Evolutionary conservation across 2,888 invertebrate species (phyloP).

Genomic region (Drosophila birchii): DNA sequence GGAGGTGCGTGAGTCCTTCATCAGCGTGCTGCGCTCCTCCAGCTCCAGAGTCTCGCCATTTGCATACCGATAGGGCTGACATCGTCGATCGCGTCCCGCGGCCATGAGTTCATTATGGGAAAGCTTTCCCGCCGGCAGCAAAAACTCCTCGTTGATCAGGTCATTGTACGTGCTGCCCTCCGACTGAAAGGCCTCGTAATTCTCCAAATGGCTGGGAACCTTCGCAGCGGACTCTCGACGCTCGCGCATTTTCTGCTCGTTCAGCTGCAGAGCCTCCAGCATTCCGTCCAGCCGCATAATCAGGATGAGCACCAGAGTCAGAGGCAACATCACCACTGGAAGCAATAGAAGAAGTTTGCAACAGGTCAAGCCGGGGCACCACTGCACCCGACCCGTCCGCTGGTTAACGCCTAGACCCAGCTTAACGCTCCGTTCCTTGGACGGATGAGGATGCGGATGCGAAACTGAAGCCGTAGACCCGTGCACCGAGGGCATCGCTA

Average conservation of each 20-base stretch:
- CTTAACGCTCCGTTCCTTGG: conserved; percentile 52
- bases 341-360: conserved; percentile 83
- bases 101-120: conserved; percentile 45
- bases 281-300: conserved; percentile 83
- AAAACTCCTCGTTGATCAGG: conserved; percentile 64
- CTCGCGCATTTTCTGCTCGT: conserved; percentile 55
- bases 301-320: conserved; percentile 81
- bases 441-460: neutral
- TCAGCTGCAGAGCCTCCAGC: conserved; percentile 78
- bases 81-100: conserved; percentile 72
- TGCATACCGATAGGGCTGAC: conserved; percentile 79
- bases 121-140: conserved; percentile 51
- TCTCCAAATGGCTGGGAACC: conserved; percentile 50
- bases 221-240: conserved; percentile 29
- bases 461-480: conserved; percentile 14
- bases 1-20: conserved; percentile 88
- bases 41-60: conserved; percentile 83
- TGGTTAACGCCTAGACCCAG: conserved; percentile 82
- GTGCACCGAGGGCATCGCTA: conserved; percentile 73
- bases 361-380: conserved; percentile 84
- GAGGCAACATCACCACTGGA: conserved; percentile 84
- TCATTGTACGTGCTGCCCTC: conserved; percentile 61
- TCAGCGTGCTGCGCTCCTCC: conserved; percentile 87
- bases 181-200: conserved; percentile 66
- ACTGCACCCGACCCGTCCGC: conserved; percentile 84